Conservation (phyloP, 2,888 invertebrate species). For the Meiosimyza platycephala region DNA sequence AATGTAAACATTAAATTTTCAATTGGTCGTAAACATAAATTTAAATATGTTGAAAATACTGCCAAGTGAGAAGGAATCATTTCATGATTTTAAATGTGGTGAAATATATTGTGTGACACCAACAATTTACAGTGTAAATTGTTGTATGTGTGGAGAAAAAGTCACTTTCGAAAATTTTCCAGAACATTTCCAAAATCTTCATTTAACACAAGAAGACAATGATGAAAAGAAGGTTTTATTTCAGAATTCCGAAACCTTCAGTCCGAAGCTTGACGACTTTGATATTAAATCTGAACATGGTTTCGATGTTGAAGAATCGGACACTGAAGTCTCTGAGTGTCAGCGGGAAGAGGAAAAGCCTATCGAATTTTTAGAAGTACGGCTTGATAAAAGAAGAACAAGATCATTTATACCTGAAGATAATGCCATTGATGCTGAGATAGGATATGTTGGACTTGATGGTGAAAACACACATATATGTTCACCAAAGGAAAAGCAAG, state of each 20-base stretch:
- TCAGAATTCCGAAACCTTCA: background rate
- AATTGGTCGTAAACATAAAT: too few species aligned
- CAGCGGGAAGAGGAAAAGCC: constrained; percentile 37
- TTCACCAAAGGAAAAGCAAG: too few species aligned
- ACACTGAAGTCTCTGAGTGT: background rate
- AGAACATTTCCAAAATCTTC: constrained; percentile 52
- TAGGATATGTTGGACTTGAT: too few species aligned
- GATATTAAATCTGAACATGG: constrained; percentile 25
- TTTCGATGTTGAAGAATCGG: constrained; percentile 28
- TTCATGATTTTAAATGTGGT: constrained; percentile 58
- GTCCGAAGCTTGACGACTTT: background rate
- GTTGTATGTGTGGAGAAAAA: constrained; percentile 53
- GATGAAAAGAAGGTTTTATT: background rate
- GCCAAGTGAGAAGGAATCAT: constrained; percentile 39
- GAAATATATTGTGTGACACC: constrained; percentile 56
- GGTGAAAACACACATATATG: too few species aligned
- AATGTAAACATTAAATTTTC: too few species aligned
- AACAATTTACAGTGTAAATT: constrained; percentile 53
- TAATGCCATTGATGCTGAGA: too few species aligned
- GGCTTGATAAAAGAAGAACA: background rate
- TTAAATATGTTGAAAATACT: constrained; percentile 54
- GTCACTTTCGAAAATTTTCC: constrained; percentile 51
- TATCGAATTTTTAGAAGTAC: constrained; percentile 37
- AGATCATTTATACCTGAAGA: too few species aligned
- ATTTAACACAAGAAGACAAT: constrained; percentile 35